These are phyloP conservation scores for Bathynomus jamesi DNA, from an alignment of 1,140 invertebrate genomes.

Conservation along the genomic window DNA sequence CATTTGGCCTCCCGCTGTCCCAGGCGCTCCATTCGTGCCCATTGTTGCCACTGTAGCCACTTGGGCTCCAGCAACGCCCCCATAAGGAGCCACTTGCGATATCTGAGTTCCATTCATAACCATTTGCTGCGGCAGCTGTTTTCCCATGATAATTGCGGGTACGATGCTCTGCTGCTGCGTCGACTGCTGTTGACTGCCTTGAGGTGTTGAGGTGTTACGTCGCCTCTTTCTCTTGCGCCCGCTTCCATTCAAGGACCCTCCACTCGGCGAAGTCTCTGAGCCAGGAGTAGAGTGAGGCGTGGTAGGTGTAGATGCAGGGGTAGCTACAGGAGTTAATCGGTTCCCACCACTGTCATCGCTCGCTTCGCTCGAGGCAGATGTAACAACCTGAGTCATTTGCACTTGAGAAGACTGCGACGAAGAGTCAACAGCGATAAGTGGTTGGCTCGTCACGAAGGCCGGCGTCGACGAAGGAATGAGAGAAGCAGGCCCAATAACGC, in stretches of 20 bases:
- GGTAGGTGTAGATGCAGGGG: conserved; percentile 29
- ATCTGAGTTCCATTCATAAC: conserved; percentile 31
- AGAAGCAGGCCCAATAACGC: conserved; percentile 22
- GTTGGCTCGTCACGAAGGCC: conserved; percentile 22
- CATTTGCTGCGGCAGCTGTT: conserved; percentile 31
- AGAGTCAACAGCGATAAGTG: conserved; percentile 15
- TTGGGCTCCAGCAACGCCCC: conserved; percentile 26
- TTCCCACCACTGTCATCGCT: conserved; percentile 20
- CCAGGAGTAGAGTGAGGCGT: conserved; percentile 32
- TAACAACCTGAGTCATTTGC: conserved; percentile 33
- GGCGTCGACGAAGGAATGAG: conserved; percentile 24
- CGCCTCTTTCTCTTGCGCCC: conserved; percentile 27
- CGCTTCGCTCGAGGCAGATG: conserved; percentile 19
- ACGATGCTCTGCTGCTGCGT: conserved; percentile 19
- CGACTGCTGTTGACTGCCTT: conserved; percentile 20
- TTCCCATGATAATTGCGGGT: conserved; percentile 31
- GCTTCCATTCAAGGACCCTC: conserved; percentile 19
- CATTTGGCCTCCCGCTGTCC: conserved; percentile 9
- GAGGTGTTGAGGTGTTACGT: conserved; percentile 33
- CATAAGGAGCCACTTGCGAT: conserved; percentile 30
- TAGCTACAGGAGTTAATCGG: conserved; percentile 20
- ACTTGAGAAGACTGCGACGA: conserved; percentile 27
- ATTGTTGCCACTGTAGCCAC: conserved; percentile 24
- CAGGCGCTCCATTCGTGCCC: conserved; percentile 23
- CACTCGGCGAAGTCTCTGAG: conserved; percentile 25